These are phyloP conservation scores for Meandrina meandrites DNA, from an alignment of 92 coral and sea anemone species.

Conservation along the genomic window DNA sequence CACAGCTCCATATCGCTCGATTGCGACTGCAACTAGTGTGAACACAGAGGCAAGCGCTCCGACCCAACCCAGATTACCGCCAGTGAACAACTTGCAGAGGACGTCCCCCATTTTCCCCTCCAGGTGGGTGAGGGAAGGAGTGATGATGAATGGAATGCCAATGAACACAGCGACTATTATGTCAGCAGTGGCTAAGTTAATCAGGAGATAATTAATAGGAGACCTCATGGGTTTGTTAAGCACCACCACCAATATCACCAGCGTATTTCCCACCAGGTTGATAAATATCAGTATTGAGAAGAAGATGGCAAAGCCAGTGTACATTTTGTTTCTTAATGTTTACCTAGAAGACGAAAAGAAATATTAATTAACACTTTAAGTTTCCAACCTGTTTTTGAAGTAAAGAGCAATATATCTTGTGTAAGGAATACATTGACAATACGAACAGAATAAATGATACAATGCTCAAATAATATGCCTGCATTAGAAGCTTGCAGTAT, in stretches of 20 bases:
- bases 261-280: conserved; percentile 52
- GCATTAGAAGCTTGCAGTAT: neutral
- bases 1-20: conserved; percentile 63
- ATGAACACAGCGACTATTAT: conserved; percentile 53
- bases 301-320: conserved; percentile 39
- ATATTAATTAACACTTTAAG: neutral
- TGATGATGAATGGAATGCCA: conserved; percentile 43
- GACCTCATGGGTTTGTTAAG: conserved; percentile 50
- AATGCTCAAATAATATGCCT: neutral
- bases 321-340: conserved; percentile 16
- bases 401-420: neutral
- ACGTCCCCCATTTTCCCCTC: conserved; percentile 35
- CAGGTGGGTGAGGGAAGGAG: conserved; percentile 30
- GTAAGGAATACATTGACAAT: neutral
- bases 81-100: conserved; percentile 56
- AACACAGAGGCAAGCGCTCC: conserved; percentile 60
- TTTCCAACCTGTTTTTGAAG: neutral
- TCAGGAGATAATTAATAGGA: conserved; percentile 47
- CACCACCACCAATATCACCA: conserved; percentile 46
- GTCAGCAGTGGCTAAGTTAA: conserved; percentile 61
- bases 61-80: conserved; percentile 48
- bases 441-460: neutral
- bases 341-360: conserved; percentile 1
- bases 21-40: conserved; percentile 55
- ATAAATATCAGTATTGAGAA: conserved; percentile 43